Conservation (phyloP, 2,797 vertebrate species). For the Pygocentrus nattereri region DNA sequence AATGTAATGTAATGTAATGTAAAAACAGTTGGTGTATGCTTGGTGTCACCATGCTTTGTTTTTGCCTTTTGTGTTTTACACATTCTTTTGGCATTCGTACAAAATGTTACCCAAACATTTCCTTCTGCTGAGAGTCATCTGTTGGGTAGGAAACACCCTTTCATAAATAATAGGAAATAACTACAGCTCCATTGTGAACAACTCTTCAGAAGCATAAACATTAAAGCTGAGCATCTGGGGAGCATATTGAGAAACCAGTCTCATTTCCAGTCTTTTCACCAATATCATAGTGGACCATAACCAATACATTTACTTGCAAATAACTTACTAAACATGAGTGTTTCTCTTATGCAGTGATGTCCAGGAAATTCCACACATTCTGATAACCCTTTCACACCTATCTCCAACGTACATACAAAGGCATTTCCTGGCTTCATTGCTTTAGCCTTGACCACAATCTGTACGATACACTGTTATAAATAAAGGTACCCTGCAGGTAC, state of each 20-base stretch:
- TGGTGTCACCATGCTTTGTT: background rate
- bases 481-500: too few species aligned
- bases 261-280: background rate
- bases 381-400: background rate
- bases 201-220: conserved; percentile 40
- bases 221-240: background rate
- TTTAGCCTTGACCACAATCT: background rate
- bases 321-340: background rate
- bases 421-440: too few species aligned
- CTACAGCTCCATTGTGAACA: conserved; percentile 23
- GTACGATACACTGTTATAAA: too few species aligned
- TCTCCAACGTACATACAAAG: background rate
- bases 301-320: background rate
- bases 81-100: background rate
- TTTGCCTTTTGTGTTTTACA: too few species aligned
- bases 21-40: background rate
- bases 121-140: conserved; percentile 18
- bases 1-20: too few species aligned
- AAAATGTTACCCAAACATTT: background rate
- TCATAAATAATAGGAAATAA: conserved; percentile 64
- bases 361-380: background rate
- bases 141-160: background rate
- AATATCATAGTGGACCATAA: background rate
- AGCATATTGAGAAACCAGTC: background rate
- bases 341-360: background rate